Base-by-base conservation (phyloP, 2,888 invertebrate genomes). In the Drosophila cracens region DNA sequence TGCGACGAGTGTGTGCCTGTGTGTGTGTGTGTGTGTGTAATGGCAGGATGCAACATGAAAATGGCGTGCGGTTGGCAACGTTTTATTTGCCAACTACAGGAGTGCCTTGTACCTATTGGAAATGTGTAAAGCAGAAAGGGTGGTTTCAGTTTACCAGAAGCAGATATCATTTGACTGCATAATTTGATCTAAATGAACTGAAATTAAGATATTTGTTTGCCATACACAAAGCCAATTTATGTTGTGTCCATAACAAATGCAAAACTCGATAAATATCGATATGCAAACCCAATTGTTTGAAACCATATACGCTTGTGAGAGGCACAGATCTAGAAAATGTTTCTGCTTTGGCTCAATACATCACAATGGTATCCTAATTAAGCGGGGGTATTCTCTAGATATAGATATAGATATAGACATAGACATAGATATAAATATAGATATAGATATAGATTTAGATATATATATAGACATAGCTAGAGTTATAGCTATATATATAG, bases 21-120 rank as follows among this genome's bases (percentile, higher is more conserved):
- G 40, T 59, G 51, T 52, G 70, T 52, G 70, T 59, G 56, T 79
- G 70, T 63, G 70, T 72, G 57, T 70, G 76, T 88, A 81, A 84
- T 86, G 79, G 84, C 86, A 86, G 86, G 90, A 88, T 90, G 87
- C 86, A 86, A 86, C 90, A 86, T 86, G 90, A 81, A 86, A 86
- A 86, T 86, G 90, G 86, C 86, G 86, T 86, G 90, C 79, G 87
- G 90, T 87, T 75, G 73, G 63, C 79, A 89, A 78, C 83, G 84
- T 83, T 88, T 87, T 88, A 86, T 86, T 89, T 87, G 70, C 78
- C 64, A 68, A 67, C 68, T 64, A 52, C 21, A 16, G 53, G 31
- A 43, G 48, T 38, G 25, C 18, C 43, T 38, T 46, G 25, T 2
- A 46, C 25, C 46, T 25, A 46, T 46, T 46, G 46, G 4, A 46